Evolutionary conservation across 1,140 invertebrate species (phyloP), one percentile per base, ranked within the genome.

Genomic region (Globodera ellingtonae): DNA sequence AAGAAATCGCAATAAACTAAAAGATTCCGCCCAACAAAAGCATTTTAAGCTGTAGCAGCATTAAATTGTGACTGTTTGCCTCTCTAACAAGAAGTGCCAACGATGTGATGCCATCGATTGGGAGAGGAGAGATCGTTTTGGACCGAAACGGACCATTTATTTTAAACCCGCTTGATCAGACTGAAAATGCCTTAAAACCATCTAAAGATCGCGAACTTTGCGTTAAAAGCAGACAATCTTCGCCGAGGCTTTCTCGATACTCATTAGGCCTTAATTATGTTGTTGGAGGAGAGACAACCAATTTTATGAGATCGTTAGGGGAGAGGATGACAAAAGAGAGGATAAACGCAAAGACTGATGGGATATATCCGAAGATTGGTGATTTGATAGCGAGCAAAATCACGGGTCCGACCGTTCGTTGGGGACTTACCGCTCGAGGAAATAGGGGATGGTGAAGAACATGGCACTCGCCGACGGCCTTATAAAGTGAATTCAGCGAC

Each of bases 391-490:
- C 35, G 35, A 35, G 35, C 35, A 35, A 35, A 35, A 35, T 35
- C 35, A 35, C 35, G 10, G 35, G 24, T 48, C 35, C 62, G 56
- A 62, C 47, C 35, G 75, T 46, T 70, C 15, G 65, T 48, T 52
- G 50, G 62, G n/a, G 48, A 67, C 75, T 62, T 50, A 77, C 75
- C 75, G 56, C 62, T 67, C 62, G 24, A 77, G 56, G 35, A 77
- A 77, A 46, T n/a, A 62, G 8, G 75, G 69, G 10, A 77, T 77
- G 65, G 59, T 65, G 62, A 77, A 44, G 75, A 77, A 77, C 75
- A 77, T 77, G 24, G 69, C 65, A 62, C 24, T 5, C 10, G 59
- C 24, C 67, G 35, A 10, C 10, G 35, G 24, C 67, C 10, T 47
- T 70, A 24, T 18, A 52, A 52, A 52, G 10, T 7, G 50, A 52